Conservation (phyloP, 2,113 vertebrate species). For the Clarias batrachus region DNA sequence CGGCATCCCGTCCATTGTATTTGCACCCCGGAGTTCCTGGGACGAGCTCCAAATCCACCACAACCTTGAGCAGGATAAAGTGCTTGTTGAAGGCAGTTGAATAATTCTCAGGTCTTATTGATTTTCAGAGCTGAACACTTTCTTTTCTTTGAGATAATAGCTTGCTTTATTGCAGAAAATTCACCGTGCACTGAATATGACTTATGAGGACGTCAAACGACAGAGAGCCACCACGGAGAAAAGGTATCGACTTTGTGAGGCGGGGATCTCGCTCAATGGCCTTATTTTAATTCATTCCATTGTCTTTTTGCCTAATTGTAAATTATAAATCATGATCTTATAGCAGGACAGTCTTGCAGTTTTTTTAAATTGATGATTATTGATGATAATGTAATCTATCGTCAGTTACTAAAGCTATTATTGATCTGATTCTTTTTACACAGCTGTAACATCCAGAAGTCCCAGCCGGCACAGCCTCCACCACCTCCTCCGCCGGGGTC, state of each 20-base stretch:
- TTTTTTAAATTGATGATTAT: neutral
- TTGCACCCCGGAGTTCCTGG: neutral
- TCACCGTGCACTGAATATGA: slow-evolving; percentile 84
- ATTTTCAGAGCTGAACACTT: slow-evolving; percentile 25
- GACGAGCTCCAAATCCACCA: neutral
- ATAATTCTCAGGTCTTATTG: slow-evolving; percentile 8
- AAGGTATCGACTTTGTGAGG: slow-evolving; percentile 63
- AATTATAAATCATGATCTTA: neutral
- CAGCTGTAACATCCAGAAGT: slow-evolving; percentile 69
- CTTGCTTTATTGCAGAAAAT: slow-evolving; percentile 77
- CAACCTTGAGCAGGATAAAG: neutral
- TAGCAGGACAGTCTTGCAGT: neutral
- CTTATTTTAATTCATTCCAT: neutral
- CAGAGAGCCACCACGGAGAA: slow-evolving; percentile 69
- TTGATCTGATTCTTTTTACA: slow-evolving; percentile 30
- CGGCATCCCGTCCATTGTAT: neutral
- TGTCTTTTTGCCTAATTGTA: neutral
- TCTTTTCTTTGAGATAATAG: slow-evolving; percentile 28
- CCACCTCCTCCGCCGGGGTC: slow-evolving; percentile 23
- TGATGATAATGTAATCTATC: neutral
- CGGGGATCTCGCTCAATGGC: neutral
- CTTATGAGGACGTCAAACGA: slow-evolving; percentile 67
- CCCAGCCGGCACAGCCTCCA: neutral
- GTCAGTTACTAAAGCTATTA: neutral
- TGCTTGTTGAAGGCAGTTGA: neutral